These are phyloP conservation scores for Heliconius sara DNA, from an alignment of 2,888 invertebrate species.

Conservation along the genomic window DNA sequence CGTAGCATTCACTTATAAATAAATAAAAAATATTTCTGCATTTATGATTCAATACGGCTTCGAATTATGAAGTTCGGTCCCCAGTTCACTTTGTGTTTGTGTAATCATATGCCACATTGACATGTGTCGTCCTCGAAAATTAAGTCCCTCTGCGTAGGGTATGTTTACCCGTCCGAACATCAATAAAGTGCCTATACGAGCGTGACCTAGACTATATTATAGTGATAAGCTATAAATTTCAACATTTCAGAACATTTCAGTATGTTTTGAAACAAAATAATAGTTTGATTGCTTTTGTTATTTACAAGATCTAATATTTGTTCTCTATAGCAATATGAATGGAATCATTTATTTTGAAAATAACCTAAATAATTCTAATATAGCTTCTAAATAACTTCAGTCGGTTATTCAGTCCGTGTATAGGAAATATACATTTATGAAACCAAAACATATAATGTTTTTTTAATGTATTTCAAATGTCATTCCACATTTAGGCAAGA, in stretches of 20 bases:
- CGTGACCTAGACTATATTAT: slow-evolving; percentile 48
- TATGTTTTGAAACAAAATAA: slow-evolving; percentile 2
- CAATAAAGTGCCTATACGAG: slow-evolving; percentile 52
- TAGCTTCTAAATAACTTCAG: not conserved
- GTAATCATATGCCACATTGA: slow-evolving; percentile 76
- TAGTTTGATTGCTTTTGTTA: not conserved
- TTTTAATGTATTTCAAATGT: no score
- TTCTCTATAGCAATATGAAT: not conserved
- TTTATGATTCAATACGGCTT: slow-evolving; percentile 69
- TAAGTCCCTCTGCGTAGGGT: slow-evolving; percentile 67
- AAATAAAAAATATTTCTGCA: slow-evolving; percentile 38
- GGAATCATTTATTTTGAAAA: no score
- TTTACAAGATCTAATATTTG: not conserved
- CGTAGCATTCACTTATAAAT: not conserved
- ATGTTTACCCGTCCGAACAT: slow-evolving; percentile 54
- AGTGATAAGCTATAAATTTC: slow-evolving; percentile 41
- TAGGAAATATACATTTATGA: not conserved
- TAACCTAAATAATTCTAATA: not conserved
- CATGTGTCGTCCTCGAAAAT: slow-evolving; percentile 77
- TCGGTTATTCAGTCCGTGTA: not conserved
- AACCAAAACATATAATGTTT: not conserved
- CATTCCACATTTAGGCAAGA: no score
- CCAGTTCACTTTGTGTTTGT: slow-evolving; percentile 73
- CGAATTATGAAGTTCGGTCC: slow-evolving; percentile 73
- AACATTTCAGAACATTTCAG: slow-evolving; percentile 10